Percentiles rank a stretch among this genome's conserved stretches.
These are phyloP conservation scores for Micoletzkya japonica DNA, from an alignment of 2,888 invertebrate species.

Conservation along the genomic window DNA sequence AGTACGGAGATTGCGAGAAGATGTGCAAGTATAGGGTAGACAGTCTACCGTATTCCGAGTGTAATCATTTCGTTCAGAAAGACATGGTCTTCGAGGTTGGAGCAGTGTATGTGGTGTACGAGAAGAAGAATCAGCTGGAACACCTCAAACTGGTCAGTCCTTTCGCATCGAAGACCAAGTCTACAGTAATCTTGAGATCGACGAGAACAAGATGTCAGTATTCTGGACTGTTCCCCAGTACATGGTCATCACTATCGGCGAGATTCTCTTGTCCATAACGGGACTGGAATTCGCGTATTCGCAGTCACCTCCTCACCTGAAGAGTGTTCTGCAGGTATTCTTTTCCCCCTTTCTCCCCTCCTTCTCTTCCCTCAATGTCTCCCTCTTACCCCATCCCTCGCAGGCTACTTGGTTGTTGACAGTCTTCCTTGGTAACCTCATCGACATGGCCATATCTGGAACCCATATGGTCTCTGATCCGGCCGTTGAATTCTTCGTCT, in stretches of 20 bases:
- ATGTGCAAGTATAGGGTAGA: constrained; percentile 1
- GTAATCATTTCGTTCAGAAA: background rate
- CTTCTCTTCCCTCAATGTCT: too few relatives aligned
- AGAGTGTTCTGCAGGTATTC: constrained; percentile 76
- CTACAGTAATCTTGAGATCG: constrained; percentile 36
- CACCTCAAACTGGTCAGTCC: background rate
- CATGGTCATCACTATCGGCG: constrained; percentile 85
- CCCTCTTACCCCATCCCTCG: background rate
- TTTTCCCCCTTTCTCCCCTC: background rate
- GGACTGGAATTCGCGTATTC: constrained; percentile 94
- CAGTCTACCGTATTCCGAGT: too few relatives aligned
- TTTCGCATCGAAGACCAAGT: background rate
- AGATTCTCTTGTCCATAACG: constrained; percentile 91
- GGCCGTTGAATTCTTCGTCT: constrained; percentile 62
- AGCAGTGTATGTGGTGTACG: background rate
- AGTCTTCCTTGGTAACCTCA: constrained; percentile 87
- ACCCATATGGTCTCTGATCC: constrained; percentile 53
- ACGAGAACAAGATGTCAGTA: constrained; percentile 54
- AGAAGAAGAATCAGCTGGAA: background rate
- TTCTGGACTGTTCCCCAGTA: constrained; percentile 83
- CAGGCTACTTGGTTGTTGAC: constrained; percentile 90
- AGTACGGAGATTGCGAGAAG: constrained; percentile 45
- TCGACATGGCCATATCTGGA: constrained; percentile 79
- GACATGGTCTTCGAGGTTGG: constrained; percentile 7
- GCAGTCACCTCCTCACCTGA: constrained; percentile 85